These are phyloP conservation scores for Tapirus indicus DNA, from an alignment of 2,797 vertebrate genomes.

Conservation along the genomic window DNA sequence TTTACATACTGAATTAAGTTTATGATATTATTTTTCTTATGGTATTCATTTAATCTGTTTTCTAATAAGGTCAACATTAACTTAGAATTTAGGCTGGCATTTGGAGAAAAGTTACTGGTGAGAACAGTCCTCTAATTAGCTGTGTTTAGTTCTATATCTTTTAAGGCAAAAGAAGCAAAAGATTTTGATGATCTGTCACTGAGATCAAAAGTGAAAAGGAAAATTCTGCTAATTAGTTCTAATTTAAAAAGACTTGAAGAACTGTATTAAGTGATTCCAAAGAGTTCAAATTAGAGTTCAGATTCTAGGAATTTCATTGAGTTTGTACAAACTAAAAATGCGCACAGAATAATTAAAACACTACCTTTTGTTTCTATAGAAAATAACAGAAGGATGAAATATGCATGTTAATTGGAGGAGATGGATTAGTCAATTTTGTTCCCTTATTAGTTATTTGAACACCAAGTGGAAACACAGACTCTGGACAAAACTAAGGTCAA, in stretches of 20 bases:
- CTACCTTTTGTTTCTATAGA: conserved; percentile 47
- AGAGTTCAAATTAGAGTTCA: conserved; percentile 30
- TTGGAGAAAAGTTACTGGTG: not conserved
- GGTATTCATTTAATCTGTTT: not conserved
- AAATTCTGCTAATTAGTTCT: not conserved
- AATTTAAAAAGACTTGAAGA: conserved; percentile 18
- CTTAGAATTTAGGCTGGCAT: not conserved
- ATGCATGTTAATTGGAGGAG: not conserved
- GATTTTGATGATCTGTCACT: conserved; percentile 33
- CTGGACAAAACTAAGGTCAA: not conserved
- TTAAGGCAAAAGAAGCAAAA: not conserved
- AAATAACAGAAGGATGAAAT: conserved; percentile 29
- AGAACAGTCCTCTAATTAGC: not conserved
- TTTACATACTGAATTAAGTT: not conserved
- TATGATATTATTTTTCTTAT: not conserved
- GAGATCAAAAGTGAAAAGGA: conserved; percentile 37
- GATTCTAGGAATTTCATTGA: conserved; percentile 60
- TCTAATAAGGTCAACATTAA: not conserved
- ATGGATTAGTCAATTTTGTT: not conserved
- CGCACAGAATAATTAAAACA: conserved; percentile 72
- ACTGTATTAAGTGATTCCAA: conserved; percentile 41
- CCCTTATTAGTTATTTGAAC: conserved; percentile 63
- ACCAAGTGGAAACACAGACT: not conserved
- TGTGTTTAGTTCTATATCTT: not conserved
- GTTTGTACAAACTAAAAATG: not conserved